Base-by-base conservation (phyloP, 2,113 vertebrate genomes). In the Indicator maculatus region DNA sequence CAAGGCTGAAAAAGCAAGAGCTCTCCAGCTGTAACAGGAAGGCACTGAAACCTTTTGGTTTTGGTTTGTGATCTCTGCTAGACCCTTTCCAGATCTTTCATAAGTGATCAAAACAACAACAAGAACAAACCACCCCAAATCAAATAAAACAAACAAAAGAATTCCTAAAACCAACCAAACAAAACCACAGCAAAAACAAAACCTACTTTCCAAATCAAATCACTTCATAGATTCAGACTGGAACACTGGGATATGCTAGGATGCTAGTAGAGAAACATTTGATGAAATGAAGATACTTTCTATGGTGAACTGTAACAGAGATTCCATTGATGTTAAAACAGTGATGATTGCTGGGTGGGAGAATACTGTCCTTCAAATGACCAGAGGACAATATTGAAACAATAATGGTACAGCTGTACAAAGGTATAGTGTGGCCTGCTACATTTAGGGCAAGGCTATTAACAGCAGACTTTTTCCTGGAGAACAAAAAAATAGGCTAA, bases 41-140 rank as follows among this genome's bases (percentile, higher is more conserved):
- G 27, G 16, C 53, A 28, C 27, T 28, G 53, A 55, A 55, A 55
- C 53, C 53, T 55, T 55, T 28, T 55, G 53, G 27, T 14, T 55
- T 55, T 28, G 27, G 14, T 55, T 16, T 26, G 24, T 53, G 52
- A 53, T 27, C 26, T 8, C 52, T 55, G 53, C 27, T 55, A 28
- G 53, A 55, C 53, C 26, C 27, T 28, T 55, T 55, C 53, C 28
- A 55, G 27, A 15, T 26, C 16, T 28, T 55, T 55, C 14, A 8
- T 28, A 55, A 55, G 27, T 55, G 53, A 55, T 28, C 53, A 55
- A 55, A 55, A 55, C 53, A 55, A 55, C 26, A 7, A 50, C 7
- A 50, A 31, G 11, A 30, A 52, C 23, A 52, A 52, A 26, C 0
- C 0, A 26, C 0, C 0, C 3, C 12, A 52, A 24, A 52, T 7